These are phyloP conservation scores for Stomatorhinus ivindoensis DNA, from an alignment of 2,113 vertebrate genomes.

Conservation along the genomic window DNA sequence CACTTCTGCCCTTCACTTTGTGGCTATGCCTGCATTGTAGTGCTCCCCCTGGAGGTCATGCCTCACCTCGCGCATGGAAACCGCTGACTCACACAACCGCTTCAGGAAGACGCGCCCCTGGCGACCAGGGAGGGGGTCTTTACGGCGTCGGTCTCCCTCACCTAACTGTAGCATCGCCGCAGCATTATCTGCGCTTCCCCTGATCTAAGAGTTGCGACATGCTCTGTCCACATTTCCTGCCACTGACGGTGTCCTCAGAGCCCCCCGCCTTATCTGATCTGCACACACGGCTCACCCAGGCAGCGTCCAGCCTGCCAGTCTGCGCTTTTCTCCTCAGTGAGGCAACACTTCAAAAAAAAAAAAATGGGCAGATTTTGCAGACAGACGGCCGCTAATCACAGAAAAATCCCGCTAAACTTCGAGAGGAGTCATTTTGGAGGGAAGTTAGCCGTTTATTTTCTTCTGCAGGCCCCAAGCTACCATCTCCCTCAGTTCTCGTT, in stretches of 20 bases:
- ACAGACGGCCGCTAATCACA: background rate
- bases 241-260: conserved; percentile 55
- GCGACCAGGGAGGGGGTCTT: background rate
- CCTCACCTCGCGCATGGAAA: background rate
- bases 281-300: conserved; percentile 10
- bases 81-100: background rate
- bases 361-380: background rate
- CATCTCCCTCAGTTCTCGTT: background rate
- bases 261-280: conserved; percentile 45
- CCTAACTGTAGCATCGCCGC: conserved; percentile 88
- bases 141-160: conserved; percentile 64
- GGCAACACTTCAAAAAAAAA: background rate
- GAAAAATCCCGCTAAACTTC: background rate
- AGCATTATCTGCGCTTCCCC: conserved; percentile 70
- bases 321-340: background rate
- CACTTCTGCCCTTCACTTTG: background rate
- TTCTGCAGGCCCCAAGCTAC: background rate
- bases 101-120: background rate
- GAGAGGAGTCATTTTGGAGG: background rate
- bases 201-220: conserved; percentile 75
- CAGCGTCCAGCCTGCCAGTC: background rate
- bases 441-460: background rate
- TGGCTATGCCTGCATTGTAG: background rate
- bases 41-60: background rate
- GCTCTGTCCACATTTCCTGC: conserved; percentile 82